Evolutionary conservation across 2,113 vertebrate genomes (phyloP).

Genomic region (Elephas maximus): DNA sequence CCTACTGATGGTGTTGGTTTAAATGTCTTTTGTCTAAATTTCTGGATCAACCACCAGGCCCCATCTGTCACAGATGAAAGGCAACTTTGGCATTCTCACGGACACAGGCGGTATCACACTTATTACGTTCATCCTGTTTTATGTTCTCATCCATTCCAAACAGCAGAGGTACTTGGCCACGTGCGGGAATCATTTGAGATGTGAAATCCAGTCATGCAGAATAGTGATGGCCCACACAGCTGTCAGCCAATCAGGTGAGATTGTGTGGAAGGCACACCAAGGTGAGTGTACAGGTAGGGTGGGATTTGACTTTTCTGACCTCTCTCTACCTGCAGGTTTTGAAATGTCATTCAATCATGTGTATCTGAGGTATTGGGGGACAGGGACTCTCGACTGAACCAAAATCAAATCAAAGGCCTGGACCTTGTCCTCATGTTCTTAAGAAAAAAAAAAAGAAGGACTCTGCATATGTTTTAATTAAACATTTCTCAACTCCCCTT

Average conservation of each 20-base stretch:
- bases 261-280: not conserved
- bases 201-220: not conserved
- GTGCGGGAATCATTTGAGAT: constrained; percentile 24
- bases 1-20: constrained; percentile 28
- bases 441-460: not conserved
- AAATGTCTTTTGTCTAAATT: not conserved
- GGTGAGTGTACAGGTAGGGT: not conserved
- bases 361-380: not conserved
- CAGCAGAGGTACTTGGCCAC: not conserved
- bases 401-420: constrained; percentile 5
- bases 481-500: not conserved
- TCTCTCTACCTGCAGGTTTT: not conserved
- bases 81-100: not conserved
- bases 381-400: not conserved
- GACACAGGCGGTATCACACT: not conserved
- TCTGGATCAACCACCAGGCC: not conserved
- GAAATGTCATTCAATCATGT: not conserved
- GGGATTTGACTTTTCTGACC: not conserved
- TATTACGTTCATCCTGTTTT: not conserved
- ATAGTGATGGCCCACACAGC: not conserved
- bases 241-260: not conserved
- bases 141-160: not conserved
- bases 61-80: not conserved
- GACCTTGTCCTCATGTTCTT: not conserved
- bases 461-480: not conserved